Evolutionary conservation across 2,113 vertebrate species (phyloP), one percentile per base, ranked within the genome.

Genomic region (Grantiella picta): DNA sequence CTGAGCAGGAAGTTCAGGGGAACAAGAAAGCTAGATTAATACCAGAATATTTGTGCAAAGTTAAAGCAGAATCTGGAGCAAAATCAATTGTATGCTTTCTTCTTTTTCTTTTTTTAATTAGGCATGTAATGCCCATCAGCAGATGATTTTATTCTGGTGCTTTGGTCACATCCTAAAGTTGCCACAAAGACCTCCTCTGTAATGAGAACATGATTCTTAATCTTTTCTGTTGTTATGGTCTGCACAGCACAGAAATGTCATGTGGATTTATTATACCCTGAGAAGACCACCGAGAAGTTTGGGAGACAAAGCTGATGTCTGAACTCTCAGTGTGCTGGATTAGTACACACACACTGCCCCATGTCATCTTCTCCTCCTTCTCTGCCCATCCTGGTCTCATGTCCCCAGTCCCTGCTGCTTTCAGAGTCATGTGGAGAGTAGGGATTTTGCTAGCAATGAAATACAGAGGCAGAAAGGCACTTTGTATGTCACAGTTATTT

Each of bases 21-120:
- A 95, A 92, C 29, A 77, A 93, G 52, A 90, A 95, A 94, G 85
- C 47, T 91, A 90, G 53, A 95, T 95, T 81, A 97, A 96, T 95
- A 96, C 19, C 40, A 78, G 75, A 92, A 73, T 96, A 96, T 95
- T 97, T 96, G 77, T 86, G 70, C 79, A 95, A 92, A 94, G 78
- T 53, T 83, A 80, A 85, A 78, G 24, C 31, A 88, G 75, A 94
- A 94, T 80, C 90, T 92, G 90, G 71, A 92, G 31, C 33, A 59
- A 88, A 95, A 95, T 91, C 78, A 88, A 82, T 54, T 90, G 24
- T 70, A 59, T 29, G 64, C 23, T 56, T 86, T 78, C 56, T 66
- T 91, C 61, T 89, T 97, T 90, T 83, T 73, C 75, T 77, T 91
- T 92, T 66, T 94, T 78, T 23, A 23, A 96, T 96, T 95, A 94